phyloP scores from a whole-genome alignment of 2,797 vertebrate species.

The Tolypeutes matacus region DNA sequence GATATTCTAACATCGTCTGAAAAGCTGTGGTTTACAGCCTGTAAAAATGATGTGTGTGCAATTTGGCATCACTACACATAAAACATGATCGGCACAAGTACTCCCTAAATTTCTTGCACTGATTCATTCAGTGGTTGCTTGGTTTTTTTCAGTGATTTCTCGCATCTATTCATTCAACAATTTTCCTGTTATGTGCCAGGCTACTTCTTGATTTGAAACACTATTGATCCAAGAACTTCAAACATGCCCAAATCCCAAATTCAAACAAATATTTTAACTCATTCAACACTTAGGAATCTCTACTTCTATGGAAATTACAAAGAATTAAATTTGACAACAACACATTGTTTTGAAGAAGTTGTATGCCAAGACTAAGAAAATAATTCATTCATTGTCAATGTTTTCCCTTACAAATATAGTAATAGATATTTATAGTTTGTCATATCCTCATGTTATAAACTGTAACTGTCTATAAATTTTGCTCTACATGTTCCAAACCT shows the following conservation, averaged over 20 bases:
- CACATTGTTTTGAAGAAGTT: constrained; percentile 42
- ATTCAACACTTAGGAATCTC: not conserved
- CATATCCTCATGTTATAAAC: not conserved
- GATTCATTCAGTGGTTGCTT: not conserved
- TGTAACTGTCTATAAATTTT: not conserved
- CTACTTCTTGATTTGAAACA: constrained; percentile 29
- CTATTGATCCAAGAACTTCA: constrained; percentile 33
- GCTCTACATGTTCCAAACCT: not conserved
- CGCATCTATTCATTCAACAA: not conserved
- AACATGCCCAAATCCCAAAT: constrained; percentile 17
- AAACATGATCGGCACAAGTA: not conserved
- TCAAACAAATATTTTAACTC: constrained; percentile 33
- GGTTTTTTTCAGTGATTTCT: not conserved
- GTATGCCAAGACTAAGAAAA: constrained; percentile 18
- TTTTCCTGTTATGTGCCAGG: not conserved
- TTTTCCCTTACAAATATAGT: constrained; percentile 22
- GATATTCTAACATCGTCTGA: not conserved
- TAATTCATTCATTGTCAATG: not conserved
- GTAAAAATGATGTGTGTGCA: not conserved
- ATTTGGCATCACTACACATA: not conserved
- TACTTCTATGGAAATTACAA: not conserved
- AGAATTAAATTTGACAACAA: not conserved
- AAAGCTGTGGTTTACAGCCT: constrained; percentile 16
- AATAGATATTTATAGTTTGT: not conserved
- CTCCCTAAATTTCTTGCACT: not conserved